phyloP scores from a whole-genome alignment of 2,888 invertebrate species.

The Sarcophaga subvicina region DNA sequence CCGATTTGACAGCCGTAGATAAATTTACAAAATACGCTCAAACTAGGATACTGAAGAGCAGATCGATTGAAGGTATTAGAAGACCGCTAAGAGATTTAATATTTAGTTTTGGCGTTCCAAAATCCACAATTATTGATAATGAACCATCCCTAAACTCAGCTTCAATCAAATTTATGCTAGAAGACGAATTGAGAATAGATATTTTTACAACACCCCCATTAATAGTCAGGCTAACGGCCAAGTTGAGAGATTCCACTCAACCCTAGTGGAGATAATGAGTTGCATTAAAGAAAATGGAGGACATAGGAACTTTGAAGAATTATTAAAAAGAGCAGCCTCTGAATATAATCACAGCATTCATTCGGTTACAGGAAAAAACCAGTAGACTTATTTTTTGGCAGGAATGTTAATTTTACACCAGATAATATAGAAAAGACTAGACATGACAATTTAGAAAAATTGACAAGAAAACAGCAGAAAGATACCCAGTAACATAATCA shows the following conservation, averaged over 20 bases:
- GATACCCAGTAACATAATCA: too few relatives aligned
- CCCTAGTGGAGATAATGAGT: background rate
- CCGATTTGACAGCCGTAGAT: too few relatives aligned
- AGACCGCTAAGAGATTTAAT: too few relatives aligned
- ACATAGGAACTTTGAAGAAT: background rate
- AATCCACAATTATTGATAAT: too few relatives aligned
- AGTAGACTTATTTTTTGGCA: background rate
- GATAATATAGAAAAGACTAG: background rate
- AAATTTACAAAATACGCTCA: too few relatives aligned
- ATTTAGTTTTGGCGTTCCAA: too few relatives aligned
- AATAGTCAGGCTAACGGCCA: background rate
- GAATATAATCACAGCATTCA: too few relatives aligned
- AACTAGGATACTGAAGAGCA: too few relatives aligned
- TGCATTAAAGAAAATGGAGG: background rate
- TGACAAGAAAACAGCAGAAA: too few relatives aligned
- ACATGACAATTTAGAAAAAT: background rate
- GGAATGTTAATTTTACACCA: conserved; percentile 2
- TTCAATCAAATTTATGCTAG: too few relatives aligned
- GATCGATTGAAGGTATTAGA: background rate
- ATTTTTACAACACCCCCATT: background rate
- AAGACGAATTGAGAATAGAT: background rate
- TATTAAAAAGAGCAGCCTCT: background rate
- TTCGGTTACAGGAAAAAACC: too few relatives aligned
- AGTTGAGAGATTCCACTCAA: background rate
- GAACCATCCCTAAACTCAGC: too few relatives aligned